Percentiles rank a stretch among this genome's conserved stretches.
These are phyloP conservation scores for Diachrysia chrysitis DNA, from an alignment of 2,888 invertebrate genomes.

Conservation along the genomic window DNA sequence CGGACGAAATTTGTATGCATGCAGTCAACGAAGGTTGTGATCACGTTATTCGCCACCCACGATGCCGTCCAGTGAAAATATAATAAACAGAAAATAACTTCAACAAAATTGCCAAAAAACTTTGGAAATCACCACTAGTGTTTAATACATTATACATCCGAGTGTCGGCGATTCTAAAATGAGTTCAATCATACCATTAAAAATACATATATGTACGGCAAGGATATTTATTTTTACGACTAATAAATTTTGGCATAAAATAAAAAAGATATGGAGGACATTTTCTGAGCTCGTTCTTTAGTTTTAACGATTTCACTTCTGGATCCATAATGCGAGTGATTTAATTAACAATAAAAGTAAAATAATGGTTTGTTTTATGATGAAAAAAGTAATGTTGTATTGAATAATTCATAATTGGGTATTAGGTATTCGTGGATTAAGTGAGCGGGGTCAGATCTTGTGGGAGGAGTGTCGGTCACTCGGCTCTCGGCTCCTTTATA, in stretches of 20 bases:
- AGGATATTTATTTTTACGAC: constrained; percentile 76
- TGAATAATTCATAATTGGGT: constrained; percentile 54
- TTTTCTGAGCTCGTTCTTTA: constrained; percentile 76
- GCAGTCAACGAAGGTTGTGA: constrained; percentile 19
- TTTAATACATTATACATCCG: constrained; percentile 63
- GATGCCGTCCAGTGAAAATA: constrained; percentile 36
- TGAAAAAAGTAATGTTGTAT: constrained; percentile 57
- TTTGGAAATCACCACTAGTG: constrained; percentile 33
- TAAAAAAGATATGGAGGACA: constrained; percentile 77
- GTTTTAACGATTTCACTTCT: constrained; percentile 76
- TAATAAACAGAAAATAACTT: constrained; percentile 36
- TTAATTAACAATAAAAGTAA: constrained; percentile 77
- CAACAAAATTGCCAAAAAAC: constrained; percentile 37
- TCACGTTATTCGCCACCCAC: constrained; percentile 46
- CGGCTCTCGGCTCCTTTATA: constrained; percentile 79
- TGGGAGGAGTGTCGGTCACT: constrained; percentile 70
- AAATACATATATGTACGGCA: constrained; percentile 71
- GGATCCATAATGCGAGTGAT: constrained; percentile 71
- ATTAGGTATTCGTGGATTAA: constrained; percentile 53
- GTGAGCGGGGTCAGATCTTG: constrained; percentile 75
- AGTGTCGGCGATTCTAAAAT: constrained; percentile 69
- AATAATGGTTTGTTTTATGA: constrained; percentile 64
- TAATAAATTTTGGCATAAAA: constrained; percentile 81
- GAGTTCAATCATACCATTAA: constrained; percentile 77
- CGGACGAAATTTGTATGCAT: constrained; percentile 20